Base-by-base conservation (phyloP, 1,140 invertebrate genomes). In the Drosophila ananassae region DNA sequence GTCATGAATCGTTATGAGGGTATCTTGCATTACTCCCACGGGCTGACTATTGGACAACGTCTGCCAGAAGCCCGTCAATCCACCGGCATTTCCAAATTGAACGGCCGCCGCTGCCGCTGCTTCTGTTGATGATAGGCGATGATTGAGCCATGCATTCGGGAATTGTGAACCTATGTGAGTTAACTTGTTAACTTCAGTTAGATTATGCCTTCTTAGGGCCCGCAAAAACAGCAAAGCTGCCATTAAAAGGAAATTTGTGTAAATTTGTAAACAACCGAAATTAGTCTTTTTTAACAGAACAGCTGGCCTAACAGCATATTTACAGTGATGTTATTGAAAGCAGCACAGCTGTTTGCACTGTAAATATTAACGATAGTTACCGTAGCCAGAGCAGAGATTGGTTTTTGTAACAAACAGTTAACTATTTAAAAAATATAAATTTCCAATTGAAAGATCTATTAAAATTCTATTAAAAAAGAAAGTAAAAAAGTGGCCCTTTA, bases 1-100 rank as follows among this genome's bases (percentile, higher is more conserved):
- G 60, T 95, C 94, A 92, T 98, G 97, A 30, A 97, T 91, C 57
- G 92, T 90, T 46, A 95, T 77, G 22, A 97, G 85, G 22, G 93
- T 93, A 60, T 95, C 93, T 92, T 97, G 95, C 44, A 94, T 92
- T 61, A 93, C 93, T 73, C 93, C 93, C 17, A 97, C 95, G 8
- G 94, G 93, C 56, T 92, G 92, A 90, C 95, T 95, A 73, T 95
- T 95, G 1, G 95, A 95, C 54, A 95, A 92, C 30, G 92, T 92
- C 62, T 92, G 76, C 87, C 87, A 92, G 32, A 91, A 75, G n/a
- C 90, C 80, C 5, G 77, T 52, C n/a, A 87, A 12, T 1, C 79
- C 79, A 24, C 71, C 46, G 12, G 63, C 51, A 57, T 53, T 69
- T 1, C 76, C 46, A 6, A 89, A 9, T 55, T 82, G 66, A 4